Evolutionary conservation across 2,888 invertebrate species (phyloP).

Genomic region (Holacanthella duospinosa): DNA sequence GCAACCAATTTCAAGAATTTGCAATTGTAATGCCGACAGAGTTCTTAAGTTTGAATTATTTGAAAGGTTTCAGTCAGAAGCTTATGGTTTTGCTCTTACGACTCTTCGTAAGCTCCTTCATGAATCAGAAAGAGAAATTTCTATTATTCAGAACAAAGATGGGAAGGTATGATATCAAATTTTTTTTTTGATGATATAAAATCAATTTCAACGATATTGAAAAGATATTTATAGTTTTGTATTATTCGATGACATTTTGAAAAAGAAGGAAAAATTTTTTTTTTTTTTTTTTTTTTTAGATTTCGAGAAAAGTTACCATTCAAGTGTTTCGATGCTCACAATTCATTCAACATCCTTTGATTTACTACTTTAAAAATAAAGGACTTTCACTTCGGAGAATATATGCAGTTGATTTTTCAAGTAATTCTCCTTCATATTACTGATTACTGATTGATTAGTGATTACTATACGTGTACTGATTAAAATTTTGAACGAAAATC

Average conservation of each 20-base stretch:
- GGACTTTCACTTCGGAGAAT: conserved; percentile 23
- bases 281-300: too few species aligned
- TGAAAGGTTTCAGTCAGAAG: conserved; percentile 4
- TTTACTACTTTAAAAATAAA: conserved; percentile 21
- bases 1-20: conserved; percentile 18
- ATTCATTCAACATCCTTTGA: conserved; percentile 21
- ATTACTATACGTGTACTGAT: too few species aligned
- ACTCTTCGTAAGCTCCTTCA: conserved; percentile 23
- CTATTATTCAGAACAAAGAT: conserved; percentile 13
- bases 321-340: conserved; percentile 17
- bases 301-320: conserved; percentile 15
- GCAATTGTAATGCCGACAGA: conserved; percentile 24
- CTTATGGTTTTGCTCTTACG: conserved; percentile 23
- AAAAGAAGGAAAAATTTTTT: too few species aligned
- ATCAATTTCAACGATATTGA: too few species aligned
- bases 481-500: too few species aligned
- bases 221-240: too few species aligned
- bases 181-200: too few species aligned
- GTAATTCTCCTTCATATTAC: conserved; percentile 15
- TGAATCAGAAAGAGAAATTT: conserved; percentile 18
- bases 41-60: conserved; percentile 14
- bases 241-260: too few species aligned
- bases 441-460: too few species aligned
- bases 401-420: conserved; percentile 27
- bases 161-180: conserved; percentile 15